phyloP scores from a whole-genome alignment of 2,888 invertebrate species.

The Ceraclea dissimilis region DNA sequence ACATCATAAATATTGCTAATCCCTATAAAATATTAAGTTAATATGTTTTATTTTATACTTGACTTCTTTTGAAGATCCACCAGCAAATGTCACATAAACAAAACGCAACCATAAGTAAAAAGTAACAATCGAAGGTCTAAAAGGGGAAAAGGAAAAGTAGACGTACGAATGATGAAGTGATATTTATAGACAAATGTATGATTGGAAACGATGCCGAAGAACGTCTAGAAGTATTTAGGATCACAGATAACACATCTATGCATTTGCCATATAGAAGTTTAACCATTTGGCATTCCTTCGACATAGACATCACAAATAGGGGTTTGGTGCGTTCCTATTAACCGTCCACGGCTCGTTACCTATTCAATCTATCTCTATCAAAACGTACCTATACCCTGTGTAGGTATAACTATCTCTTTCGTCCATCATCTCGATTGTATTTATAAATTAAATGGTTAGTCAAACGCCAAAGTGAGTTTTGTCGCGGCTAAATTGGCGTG shows the following conservation, averaged over 20 bases:
- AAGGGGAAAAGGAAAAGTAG: background rate
- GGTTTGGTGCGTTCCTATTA: background rate
- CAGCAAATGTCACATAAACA: background rate
- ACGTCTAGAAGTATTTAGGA: slow-evolving; percentile 1
- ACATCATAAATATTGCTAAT: too few species aligned
- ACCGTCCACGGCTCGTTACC: background rate
- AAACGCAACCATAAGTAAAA: background rate
- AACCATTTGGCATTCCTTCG: background rate
- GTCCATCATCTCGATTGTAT: background rate
- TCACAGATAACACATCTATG: background rate
- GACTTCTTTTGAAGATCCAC: too few species aligned
- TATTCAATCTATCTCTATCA: too few species aligned
- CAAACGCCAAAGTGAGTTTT: slow-evolving; percentile 5
- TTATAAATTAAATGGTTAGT: slow-evolving; percentile 2
- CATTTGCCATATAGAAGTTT: slow-evolving; percentile 1
- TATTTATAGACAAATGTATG: background rate
- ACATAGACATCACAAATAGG: background rate
- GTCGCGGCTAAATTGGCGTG: slow-evolving; percentile 2
- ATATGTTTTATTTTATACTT: too few species aligned
- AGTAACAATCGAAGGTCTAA: background rate
- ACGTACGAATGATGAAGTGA: background rate
- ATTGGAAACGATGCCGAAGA: slow-evolving; percentile 1
- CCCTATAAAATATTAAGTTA: too few species aligned
- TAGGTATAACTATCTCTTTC: background rate
- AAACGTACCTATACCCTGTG: background rate